Evolutionary conservation across 2,888 invertebrate species (phyloP), one percentile per base, ranked within the genome.

Genomic region (Drosophila formosana): DNA sequence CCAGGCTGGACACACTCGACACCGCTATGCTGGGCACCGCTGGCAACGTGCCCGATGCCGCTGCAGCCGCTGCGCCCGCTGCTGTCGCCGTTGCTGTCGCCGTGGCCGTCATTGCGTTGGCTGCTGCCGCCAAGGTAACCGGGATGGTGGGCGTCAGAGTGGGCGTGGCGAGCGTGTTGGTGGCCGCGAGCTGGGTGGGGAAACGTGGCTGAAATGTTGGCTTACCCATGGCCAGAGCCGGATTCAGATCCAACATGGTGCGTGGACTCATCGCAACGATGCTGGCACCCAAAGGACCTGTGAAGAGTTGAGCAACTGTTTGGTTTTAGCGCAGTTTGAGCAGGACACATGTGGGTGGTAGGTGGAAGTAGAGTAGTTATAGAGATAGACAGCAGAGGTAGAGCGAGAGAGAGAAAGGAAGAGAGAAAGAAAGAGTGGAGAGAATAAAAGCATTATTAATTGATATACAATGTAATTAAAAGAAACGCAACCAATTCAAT

Each of bases 261-360:
- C 92, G 89, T 66, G 92, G 93, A 90, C 92, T 92, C 89, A 92
- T 92, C 75, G 92, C 92, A 62, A 92, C 91, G 75, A 92, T 93
- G 82, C 92, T 92, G 76, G 92, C 92, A 81, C 92, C 92, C 82
- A 92, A 89, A 30, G 92, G 92, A 91, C 92, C 92, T 92, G 79
- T 73, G 82, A 90, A 87, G 72, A 89, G 88, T 83, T 86, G 89
- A 86, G 89, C 89, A 86, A 86, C 89, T 86, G 66, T 80, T 80
- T 82, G 69, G 72, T 74, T 85, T 75, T 72, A 75, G 74, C 55
- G 72, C 30, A 49, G 69, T 65, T 67, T 53, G 23, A 34, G 23
- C 32, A 56, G 55, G 5, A 25, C 45, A 56, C 45, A 28, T 37
- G 32, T 5, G 37, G n/a, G 11, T 34, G 32, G 30, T 23, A 26